These are phyloP conservation scores for Dreissena rostriformis DNA, from an alignment of 1,140 invertebrate species.

Conservation along the genomic window DNA sequence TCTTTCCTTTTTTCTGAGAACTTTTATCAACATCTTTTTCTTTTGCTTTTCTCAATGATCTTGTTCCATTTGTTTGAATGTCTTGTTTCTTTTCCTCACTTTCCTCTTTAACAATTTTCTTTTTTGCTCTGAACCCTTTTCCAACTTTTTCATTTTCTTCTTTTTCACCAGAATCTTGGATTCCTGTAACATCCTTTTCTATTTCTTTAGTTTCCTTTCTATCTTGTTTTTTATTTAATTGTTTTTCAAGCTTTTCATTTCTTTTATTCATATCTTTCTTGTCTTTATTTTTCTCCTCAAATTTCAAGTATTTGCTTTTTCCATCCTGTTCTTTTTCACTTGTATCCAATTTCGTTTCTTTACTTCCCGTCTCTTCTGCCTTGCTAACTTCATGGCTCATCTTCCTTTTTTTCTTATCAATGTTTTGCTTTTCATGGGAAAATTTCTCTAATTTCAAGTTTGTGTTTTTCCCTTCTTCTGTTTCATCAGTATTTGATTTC, in stretches of 20 bases:
- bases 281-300: not conserved
- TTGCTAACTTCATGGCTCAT: not conserved
- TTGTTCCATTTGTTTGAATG: not conserved
- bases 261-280: not conserved
- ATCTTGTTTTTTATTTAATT: slow-evolving; percentile 4
- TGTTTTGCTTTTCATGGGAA: not conserved
- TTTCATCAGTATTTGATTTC: not conserved
- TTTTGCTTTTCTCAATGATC: not conserved
- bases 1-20: not conserved
- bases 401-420: not conserved
- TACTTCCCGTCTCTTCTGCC: not conserved
- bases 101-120: not conserved
- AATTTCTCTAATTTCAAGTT: not conserved
- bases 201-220: not conserved
- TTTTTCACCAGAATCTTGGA: not conserved
- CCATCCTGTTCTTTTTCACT: too few relatives aligned
- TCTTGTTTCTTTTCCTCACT: slow-evolving; percentile 1
- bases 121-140: not conserved
- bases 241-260: not conserved
- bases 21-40: not conserved
- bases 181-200: not conserved
- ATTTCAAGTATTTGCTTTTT: not conserved
- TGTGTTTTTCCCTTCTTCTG: not conserved
- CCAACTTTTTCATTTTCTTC: not conserved
- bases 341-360: too few relatives aligned